Evolutionary conservation across 2,113 vertebrate genomes (phyloP).

Genomic region (Melanocharis versteri): DNA sequence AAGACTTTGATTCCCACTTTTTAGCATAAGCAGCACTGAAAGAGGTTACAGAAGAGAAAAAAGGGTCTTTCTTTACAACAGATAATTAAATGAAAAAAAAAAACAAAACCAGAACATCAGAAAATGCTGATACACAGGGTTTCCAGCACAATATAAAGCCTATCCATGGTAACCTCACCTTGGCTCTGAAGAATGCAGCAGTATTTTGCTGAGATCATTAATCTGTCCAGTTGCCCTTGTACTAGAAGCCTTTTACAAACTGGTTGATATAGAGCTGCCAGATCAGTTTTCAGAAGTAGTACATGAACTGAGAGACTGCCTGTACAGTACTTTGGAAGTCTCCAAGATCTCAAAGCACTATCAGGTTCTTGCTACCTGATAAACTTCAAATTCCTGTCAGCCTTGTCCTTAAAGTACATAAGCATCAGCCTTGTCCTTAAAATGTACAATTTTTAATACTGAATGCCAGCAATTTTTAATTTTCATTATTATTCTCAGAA

Average conservation of each 20-base stretch:
- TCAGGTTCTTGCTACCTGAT: background rate
- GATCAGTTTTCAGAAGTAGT: background rate
- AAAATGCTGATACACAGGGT: background rate
- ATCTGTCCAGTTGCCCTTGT: background rate
- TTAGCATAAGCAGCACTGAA: background rate
- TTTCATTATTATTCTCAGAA: background rate
- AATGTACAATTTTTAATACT: background rate
- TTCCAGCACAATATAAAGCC: background rate
- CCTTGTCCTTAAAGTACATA: background rate
- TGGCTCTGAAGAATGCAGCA: background rate
- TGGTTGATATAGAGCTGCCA: background rate
- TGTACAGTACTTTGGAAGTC: background rate
- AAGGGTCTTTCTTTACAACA: background rate
- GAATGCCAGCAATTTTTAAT: background rate
- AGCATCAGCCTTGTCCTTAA: background rate
- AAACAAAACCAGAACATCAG: fast-evolving
- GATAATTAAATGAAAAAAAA: fast-evolving
- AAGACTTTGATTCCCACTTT: background rate
- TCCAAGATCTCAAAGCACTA: background rate
- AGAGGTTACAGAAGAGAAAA: background rate
- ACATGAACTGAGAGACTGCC: background rate
- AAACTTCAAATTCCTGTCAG: background rate
- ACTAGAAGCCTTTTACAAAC: background rate
- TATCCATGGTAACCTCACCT: background rate
- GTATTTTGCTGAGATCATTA: background rate